Conservation (phyloP, 2,888 invertebrate genomes). For the Macaria notata region DNA sequence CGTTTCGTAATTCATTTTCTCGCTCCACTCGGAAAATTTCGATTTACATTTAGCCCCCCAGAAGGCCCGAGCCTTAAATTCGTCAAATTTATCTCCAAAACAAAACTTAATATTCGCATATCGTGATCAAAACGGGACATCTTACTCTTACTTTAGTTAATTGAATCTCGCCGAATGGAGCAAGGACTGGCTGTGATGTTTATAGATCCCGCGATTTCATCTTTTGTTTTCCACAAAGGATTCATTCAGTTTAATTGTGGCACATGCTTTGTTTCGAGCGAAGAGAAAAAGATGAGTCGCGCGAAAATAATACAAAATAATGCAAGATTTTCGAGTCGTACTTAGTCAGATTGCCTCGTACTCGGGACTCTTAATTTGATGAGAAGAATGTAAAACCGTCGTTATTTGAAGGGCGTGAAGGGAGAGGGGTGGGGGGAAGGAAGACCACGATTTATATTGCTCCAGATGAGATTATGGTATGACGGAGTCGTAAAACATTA, state of each 20-base stretch:
- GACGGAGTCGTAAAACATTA: conserved; percentile 56
- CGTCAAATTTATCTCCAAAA: conserved; percentile 27
- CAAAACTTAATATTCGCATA: conserved; percentile 46
- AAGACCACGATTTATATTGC: conserved; percentile 59
- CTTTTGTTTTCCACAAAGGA: conserved; percentile 59
- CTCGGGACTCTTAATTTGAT: conserved; percentile 68
- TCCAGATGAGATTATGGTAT: conserved; percentile 59
- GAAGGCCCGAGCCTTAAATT: conserved; percentile 13
- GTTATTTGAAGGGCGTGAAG: conserved; percentile 48
- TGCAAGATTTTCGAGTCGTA: conserved; percentile 53
- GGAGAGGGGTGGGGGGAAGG: conserved; percentile 27
- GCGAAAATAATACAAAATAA: conserved; percentile 46
- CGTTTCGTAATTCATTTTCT: conserved; percentile 12
- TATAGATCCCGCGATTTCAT: conserved; percentile 45
- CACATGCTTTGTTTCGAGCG: conserved; percentile 49
- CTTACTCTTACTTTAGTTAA: conserved; percentile 55
- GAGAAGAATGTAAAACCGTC: conserved; percentile 66
- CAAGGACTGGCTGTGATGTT: conserved; percentile 26
- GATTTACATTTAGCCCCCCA: conserved; percentile 14
- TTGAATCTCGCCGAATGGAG: conserved; percentile 46
- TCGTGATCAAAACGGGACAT: conserved; percentile 39
- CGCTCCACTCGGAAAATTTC: conserved; percentile 16
- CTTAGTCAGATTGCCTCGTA: conserved; percentile 58
- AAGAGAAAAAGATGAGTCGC: conserved; percentile 48
- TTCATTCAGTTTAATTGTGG: conserved; percentile 55